phyloP scores from a whole-genome alignment of 1,140 invertebrate species.

The Bradysia coprophila region DNA sequence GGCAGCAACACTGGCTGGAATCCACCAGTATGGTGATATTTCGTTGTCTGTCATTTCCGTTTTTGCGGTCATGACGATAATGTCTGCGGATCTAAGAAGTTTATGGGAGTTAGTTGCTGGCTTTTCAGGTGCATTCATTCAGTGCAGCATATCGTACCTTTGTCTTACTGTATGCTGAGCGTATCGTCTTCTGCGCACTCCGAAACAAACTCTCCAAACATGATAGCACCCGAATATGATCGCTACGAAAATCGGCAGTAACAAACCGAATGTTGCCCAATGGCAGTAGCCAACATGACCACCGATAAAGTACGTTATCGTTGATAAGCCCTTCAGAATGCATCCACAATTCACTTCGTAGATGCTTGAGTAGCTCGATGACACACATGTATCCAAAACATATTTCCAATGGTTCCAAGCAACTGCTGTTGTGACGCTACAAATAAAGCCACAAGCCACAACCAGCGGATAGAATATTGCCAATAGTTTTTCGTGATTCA shows the following conservation, averaged over 20 bases:
- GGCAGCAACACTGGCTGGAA: constrained; percentile 31
- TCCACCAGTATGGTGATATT: constrained; percentile 37
- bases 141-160: constrained; percentile 24
- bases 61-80: constrained; percentile 33
- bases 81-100: constrained; percentile 27
- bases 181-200: constrained; percentile 28
- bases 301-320: constrained; percentile 39
- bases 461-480: constrained; percentile 30
- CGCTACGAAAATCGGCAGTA: constrained; percentile 32
- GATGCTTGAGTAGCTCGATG: too few species aligned
- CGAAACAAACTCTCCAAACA: constrained; percentile 42
- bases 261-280: constrained; percentile 34
- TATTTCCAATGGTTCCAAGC: constrained; percentile 44
- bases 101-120: constrained; percentile 2
- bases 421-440: constrained; percentile 32
- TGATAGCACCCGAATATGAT: constrained; percentile 39
- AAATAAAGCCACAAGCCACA: constrained; percentile 27
- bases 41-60: constrained; percentile 26
- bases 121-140: not conserved
- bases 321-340: constrained; percentile 38
- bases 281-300: constrained; percentile 39
- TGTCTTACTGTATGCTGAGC: constrained; percentile 28
- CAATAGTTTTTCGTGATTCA: constrained; percentile 32
- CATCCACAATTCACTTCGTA: constrained; percentile 44
- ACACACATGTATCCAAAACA: constrained; percentile 39